These are phyloP conservation scores for Yoshiicerus persimilis DNA, from an alignment of 1,140 invertebrate species.

Conservation along the genomic window DNA sequence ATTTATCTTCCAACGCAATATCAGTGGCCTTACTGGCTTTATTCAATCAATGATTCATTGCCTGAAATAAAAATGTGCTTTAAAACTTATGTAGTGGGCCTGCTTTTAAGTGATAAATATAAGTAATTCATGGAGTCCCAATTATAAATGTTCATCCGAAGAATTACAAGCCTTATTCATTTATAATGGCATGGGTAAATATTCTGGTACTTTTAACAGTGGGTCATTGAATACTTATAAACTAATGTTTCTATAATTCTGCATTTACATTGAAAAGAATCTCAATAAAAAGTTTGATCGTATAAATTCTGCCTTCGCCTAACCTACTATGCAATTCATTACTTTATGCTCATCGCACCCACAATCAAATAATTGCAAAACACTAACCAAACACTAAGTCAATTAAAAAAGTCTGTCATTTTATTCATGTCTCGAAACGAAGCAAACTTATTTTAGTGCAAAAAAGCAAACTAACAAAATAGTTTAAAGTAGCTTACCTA, in stretches of 20 bases:
- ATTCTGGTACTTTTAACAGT: constrained; percentile 20
- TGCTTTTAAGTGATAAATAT: not conserved
- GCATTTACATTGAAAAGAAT: constrained; percentile 12
- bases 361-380: not conserved
- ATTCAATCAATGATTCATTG: not conserved
- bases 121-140: not conserved
- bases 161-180: not conserved
- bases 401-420: not conserved
- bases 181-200: not conserved
- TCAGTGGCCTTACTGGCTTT: not conserved
- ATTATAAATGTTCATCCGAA: not conserved
- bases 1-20: not conserved
- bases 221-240: not conserved
- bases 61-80: not conserved
- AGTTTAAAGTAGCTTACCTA: not conserved
- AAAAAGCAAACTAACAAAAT: not conserved
- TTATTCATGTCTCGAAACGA: not conserved
- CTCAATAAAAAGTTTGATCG: constrained; percentile 11
- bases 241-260: not conserved
- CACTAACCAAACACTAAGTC: too few species aligned
- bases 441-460: not conserved
- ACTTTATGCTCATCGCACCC: not conserved
- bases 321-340: not conserved
- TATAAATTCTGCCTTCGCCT: not conserved
- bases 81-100: not conserved